phyloP scores from a whole-genome alignment of 2,888 invertebrate genomes.

The Folsomia candida region DNA sequence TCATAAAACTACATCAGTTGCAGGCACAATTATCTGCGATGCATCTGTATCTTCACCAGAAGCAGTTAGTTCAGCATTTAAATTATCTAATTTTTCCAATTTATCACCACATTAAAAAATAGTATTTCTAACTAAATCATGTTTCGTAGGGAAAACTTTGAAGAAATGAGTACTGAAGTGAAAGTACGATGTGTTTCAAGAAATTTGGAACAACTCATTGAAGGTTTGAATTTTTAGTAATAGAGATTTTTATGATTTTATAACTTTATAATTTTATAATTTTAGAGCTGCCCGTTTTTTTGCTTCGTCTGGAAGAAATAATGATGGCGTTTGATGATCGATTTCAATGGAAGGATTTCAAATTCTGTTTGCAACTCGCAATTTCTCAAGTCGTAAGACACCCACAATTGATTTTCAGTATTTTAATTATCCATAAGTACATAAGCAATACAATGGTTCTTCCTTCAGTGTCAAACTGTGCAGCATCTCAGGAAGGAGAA shows the following conservation, averaged over 20 bases:
- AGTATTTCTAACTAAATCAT: neutral
- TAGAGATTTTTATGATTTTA: no score
- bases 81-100: neutral
- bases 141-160: constrained; percentile 60
- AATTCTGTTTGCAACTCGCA: constrained; percentile 63
- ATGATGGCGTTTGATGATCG: constrained; percentile 55
- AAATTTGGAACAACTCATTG: constrained; percentile 64
- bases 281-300: constrained; percentile 64
- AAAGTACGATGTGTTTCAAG: constrained; percentile 63
- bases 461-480: constrained; percentile 46
- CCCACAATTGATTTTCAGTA: neutral
- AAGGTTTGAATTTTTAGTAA: no score
- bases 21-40: constrained; percentile 61
- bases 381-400: constrained; percentile 66
- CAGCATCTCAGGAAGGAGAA: constrained; percentile 53
- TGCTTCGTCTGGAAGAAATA: constrained; percentile 63
- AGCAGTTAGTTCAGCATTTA: constrained; percentile 57
- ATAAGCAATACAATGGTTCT: neutral
- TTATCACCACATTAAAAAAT: neutral
- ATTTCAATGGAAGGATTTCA: neutral
- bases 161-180: constrained; percentile 62
- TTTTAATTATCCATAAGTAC: neutral
- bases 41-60: constrained; percentile 59
- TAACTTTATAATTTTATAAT: no score
- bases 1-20: constrained; percentile 60